Percentiles rank a stretch among this genome's conserved stretches.
Conservation (phyloP, 1,140 invertebrate genomes). For the Parapsyche elsis region DNA sequence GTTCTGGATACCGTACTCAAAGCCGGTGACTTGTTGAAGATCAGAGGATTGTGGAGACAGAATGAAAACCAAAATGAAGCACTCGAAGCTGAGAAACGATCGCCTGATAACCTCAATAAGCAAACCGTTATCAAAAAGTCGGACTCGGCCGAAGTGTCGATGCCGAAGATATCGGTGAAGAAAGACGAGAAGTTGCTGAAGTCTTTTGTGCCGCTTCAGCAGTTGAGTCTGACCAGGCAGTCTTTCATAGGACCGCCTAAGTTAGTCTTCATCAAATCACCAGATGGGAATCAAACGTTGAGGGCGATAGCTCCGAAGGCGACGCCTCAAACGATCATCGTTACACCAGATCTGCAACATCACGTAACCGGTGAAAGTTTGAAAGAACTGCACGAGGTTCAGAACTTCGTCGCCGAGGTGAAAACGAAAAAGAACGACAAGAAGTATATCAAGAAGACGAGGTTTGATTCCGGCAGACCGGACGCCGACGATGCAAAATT, state of each 20-base stretch:
- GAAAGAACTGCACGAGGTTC: conserved; percentile 37
- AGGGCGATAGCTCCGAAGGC: conserved; percentile 60
- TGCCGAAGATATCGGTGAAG: conserved; percentile 63
- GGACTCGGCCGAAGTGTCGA: conserved; percentile 12
- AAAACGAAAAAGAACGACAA: conserved; percentile 57
- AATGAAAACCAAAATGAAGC: conserved; percentile 63
- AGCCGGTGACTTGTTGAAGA: conserved; percentile 81
- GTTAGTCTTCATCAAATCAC: conserved; percentile 66
- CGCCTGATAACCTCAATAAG: conserved; percentile 50
- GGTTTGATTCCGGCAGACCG: conserved; percentile 58
- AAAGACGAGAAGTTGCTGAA: conserved; percentile 67
- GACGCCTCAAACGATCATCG: conserved; percentile 64
- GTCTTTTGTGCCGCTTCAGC: conserved; percentile 61
- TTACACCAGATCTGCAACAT: conserved; percentile 56
- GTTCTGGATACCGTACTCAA: conserved; percentile 81
- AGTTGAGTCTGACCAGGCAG: conserved; percentile 59
- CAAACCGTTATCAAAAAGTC: conserved; percentile 60
- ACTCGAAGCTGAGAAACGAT: conserved; percentile 41
- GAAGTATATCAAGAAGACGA: conserved; percentile 65
- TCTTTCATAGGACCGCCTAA: conserved; percentile 67
- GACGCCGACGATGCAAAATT: conserved; percentile 55
- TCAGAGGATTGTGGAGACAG: conserved; percentile 78
- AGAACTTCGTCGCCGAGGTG: conserved; percentile 40
- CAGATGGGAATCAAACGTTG: conserved; percentile 61
- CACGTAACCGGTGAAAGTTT: conserved; percentile 36